Base-by-base conservation (phyloP, 1,140 invertebrate species). In the Nasonia giraulti region DNA sequence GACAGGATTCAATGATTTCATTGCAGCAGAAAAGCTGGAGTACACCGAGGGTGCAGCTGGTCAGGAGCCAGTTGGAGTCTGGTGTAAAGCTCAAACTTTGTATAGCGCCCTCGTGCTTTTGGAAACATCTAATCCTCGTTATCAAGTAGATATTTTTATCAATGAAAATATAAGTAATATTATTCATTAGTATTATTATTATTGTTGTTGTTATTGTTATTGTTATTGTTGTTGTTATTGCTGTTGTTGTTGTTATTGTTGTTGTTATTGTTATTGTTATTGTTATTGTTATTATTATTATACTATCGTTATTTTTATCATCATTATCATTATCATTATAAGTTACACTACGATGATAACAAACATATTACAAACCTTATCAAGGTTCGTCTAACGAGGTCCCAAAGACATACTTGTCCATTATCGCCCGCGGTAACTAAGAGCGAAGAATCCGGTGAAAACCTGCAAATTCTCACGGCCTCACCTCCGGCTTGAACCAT, bases 371-470 rank as follows among this genome's bases (percentile, higher is more conserved):
- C 40, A n/a, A 91, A 95, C 96, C 94, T 95, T 78, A 96, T 91
- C 40, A 96, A 90, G 84, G 89, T 94, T 89, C 94, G 93, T 71
- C 94, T 94, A 23, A 95, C 90, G 20, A 97, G 91, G 92, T 97
- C 95, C 96, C 96, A 97, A 44, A 97, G 89, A 88, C 96, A 96
- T 7, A 96, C 92, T 50, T 94, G 94, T 55, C 96, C 96, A 91
- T 96, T 96, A 92, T 97, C 96, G 50, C 96, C 95, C 20, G 95
- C 96, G 20, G 96, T 96, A 5, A 95, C 94, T 23, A 97, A 91
- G 66, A 95, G 89, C 2, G 94, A 93, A 55, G 95, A 96, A 89
- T 96, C 94, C 6, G 94, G 94, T 1, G 96, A 95, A 91, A 97
- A 96, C 88, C 93, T 93, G 81, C 94, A 94, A 20, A 95, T 94